Evolutionary conservation across 2,888 invertebrate species (phyloP), one percentile per base, ranked within the genome.

Genomic region (Agriopis aurantiaria): DNA sequence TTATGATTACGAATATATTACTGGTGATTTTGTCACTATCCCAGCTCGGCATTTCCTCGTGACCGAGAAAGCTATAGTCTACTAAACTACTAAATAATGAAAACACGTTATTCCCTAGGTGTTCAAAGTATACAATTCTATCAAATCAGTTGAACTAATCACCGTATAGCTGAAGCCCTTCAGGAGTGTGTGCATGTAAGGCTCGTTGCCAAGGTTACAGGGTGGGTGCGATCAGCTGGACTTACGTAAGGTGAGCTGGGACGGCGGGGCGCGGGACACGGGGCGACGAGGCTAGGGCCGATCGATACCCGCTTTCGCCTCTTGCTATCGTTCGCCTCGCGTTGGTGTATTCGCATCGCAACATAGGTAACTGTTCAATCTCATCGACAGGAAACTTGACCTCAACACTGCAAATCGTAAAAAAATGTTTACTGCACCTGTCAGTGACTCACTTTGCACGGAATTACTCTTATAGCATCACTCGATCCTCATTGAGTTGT

Each of bases 201-300:
- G 86, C 86, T 86, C 86, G 92, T 92, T 90, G 88, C 86, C 92
- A 92, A 93, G 92, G 93, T 92, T 93, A 92, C 92, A 80, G 91
- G 91, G 90, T 88, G 90, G 92, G 91, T 88, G 89, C 88, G 92
- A 93, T 93, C 93, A 93, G 93, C 93, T 93, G 93, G 90, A 86
- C 90, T 93, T 93, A 93, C 90, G 92, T 93, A 93, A 93, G 90
- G 91, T 88, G 83, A 82, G 84, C 84, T 85, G 86, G 82, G 83
- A 77, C 77, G 79, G 77, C 75, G 82, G 75, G 78, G 80, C 72
- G 77, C 80, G 78, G 72, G 81, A 51, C 69, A 78, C 79, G 82
- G 83, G 85, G 82, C 79, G 84, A 74, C 83, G 85, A 82, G 85
- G 86, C 80, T 89, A 91, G 92, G 92, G 91, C 87, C 89, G 93